Evolutionary conservation across 2,113 vertebrate species (phyloP), one percentile per base, ranked within the genome.

Genomic region (Diadophis punctatus): DNA sequence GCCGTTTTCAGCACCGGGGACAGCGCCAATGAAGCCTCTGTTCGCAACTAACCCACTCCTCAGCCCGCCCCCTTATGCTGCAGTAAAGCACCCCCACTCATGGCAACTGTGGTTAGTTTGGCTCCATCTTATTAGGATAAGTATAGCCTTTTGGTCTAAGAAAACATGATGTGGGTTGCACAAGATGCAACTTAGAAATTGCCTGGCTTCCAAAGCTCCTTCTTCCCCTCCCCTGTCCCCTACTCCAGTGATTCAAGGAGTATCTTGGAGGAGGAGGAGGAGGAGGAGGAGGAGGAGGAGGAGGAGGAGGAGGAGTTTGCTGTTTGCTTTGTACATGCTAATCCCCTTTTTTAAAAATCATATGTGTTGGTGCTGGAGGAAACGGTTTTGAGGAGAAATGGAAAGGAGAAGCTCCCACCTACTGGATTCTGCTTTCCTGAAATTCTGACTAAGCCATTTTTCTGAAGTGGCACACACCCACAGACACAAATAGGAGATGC

Each of bases 1-100:
- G 39, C 89, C 86, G 91, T 96, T 43, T 96, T 97, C 97, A 98
- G 98, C 97, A 98, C 98, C 98, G 96, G 95, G 97, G 98, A 98
- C 98, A 97, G 97, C 93, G 92, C 93, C 58, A 18, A 5, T 0
- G 68, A 39, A 48, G 55, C 27, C 55, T 23, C 43, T 14, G 11
- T 46, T 55, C 52, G 2, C 16, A n/a, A 55, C n/a, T 39, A 43
- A 22, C 68, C 68, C 34, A 8, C 6, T 46, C 46, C 53, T 52
- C 74, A 27, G 20, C 52, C 58, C n/a, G 14, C 90, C 30, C 46
- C 87, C 46, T 16, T 30, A 2, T 11, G 87, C 93, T 89, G 87
- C 90, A 85, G 63, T 34, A n/a, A 91, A 80, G 34, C 22, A 3
- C 27, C 14, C 43, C 12, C n/a, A 22, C 14, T 0, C 23, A 4